Evolutionary conservation across 1,140 invertebrate genomes (phyloP).

Genomic region (Mya arenaria): DNA sequence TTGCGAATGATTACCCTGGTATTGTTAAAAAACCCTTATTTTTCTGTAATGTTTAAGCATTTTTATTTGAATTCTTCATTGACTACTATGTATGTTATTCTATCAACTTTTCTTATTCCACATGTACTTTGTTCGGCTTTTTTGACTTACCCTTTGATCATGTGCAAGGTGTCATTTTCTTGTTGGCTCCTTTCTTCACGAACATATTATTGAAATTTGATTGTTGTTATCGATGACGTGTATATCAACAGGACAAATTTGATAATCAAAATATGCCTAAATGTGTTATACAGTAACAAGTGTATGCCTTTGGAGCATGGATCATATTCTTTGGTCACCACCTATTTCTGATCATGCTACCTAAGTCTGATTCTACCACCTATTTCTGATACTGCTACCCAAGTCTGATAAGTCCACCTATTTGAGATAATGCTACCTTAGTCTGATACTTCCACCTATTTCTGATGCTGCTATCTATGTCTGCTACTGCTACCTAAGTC

Average conservation of each 20-base stretch:
- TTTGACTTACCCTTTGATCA: not conserved
- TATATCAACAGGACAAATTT: not conserved
- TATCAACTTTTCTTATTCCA: not conserved
- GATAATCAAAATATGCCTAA: conserved; percentile 3
- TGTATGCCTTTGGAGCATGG: conserved; percentile 7
- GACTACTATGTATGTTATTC: not conserved
- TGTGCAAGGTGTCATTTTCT: not conserved
- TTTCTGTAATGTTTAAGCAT: not conserved
- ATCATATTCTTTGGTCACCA: not conserved
- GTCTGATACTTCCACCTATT: no score
- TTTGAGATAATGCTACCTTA: no score
- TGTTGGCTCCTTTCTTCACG: not conserved
- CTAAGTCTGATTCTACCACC: no score
- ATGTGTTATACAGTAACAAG: not conserved
- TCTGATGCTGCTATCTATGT: no score
- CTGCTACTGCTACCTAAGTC: no score
- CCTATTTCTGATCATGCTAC: no score
- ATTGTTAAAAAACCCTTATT: not conserved
- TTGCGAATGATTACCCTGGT: not conserved
- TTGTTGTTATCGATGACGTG: conserved; percentile 2
- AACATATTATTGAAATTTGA: conserved; percentile 1
- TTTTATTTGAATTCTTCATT: not conserved
- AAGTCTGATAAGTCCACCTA: no score
- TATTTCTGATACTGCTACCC: no score
- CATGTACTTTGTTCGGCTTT: not conserved